Conservation (phyloP, 1,140 invertebrate species). For the Cydia splendana region DNA sequence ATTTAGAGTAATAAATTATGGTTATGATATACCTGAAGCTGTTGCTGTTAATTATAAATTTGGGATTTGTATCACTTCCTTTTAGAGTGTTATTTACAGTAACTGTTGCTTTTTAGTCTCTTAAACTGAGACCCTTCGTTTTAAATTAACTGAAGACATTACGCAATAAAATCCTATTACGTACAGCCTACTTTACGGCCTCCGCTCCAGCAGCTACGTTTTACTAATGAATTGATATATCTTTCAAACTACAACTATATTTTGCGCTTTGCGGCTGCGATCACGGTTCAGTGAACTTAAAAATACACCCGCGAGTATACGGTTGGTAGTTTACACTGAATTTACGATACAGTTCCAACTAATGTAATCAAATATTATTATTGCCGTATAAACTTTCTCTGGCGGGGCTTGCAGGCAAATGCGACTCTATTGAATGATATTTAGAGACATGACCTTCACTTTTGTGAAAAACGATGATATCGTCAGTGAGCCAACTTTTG, state of each 20-base stretch:
- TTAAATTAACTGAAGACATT: no score
- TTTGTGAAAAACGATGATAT: no score
- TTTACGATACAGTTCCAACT: neutral
- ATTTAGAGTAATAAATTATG: no score
- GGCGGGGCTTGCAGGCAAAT: neutral
- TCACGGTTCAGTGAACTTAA: neutral
- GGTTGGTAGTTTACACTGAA: constrained; percentile 23
- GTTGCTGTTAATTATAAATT: no score
- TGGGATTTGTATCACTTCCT: no score
- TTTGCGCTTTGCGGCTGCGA: neutral
- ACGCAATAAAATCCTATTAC: neutral
- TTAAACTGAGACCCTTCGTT: no score
- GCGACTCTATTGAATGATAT: no score
- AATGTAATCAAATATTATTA: constrained; percentile 24
- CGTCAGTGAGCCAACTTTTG: no score
- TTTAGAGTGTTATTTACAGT: no score
- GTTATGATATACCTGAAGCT: no score
- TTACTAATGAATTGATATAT: neutral
- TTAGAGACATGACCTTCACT: no score
- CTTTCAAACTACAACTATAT: neutral
- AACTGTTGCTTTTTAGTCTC: no score
- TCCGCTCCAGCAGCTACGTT: neutral
- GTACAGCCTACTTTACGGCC: neutral
- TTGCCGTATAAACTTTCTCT: neutral
- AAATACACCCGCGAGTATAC: constrained; percentile 13